Base-by-base conservation (phyloP, 92 coral and sea anemone species). In the Parazoanthus swiftii region DNA sequence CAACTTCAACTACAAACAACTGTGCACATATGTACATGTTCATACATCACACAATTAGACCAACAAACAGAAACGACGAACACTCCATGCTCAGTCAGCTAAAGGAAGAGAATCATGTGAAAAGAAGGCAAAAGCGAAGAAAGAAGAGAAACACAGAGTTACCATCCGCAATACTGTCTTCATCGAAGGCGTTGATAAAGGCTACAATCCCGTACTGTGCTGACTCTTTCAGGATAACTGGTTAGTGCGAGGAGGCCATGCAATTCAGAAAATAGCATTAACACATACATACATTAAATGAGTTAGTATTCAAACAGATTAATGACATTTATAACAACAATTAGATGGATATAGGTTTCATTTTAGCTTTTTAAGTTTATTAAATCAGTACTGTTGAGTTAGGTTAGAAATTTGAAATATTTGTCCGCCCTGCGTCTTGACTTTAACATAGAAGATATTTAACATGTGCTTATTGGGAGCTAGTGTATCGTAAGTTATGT, bases 181-280 rank as follows among this genome's bases (percentile, higher is more conserved):
- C 75, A 42, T 87, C 85, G 44, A 36, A 81, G 85, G 85, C 85
- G 18, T 67, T 81, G 20, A 81, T n/a, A 29, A 72, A 10, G 46
- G 67, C 79, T 2, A 85, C 70, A 5, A 75, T 85, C 43, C 80
- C 79, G 7, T 85, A 59, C 26, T 9, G 35, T 70, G 70, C 18
- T 1, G 85, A 63, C 50, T 81, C 85, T 81, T 63, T 81, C 85
- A 81, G 51, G 85, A 9, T 21, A 63, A 81, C 85, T 81, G 85
- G 51, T 59, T 59, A 63, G 85, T 36, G 74, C 39, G 21, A 65
- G 23, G 13, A 81, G 21, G 2, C 0, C 71, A 37, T 35, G 73
- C 50, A 51, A 35, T 79, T 76, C 48, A 76, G 80, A 76, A 44
- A 79, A 42, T 54, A 35, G 82, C 65, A 35, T 59, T 68, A 59